A percentile compares a stretch with the other conserved stretches of the same genome.
phyloP scores from a whole-genome alignment of 2,113 vertebrate genomes.

The Varanus komodoensis region DNA sequence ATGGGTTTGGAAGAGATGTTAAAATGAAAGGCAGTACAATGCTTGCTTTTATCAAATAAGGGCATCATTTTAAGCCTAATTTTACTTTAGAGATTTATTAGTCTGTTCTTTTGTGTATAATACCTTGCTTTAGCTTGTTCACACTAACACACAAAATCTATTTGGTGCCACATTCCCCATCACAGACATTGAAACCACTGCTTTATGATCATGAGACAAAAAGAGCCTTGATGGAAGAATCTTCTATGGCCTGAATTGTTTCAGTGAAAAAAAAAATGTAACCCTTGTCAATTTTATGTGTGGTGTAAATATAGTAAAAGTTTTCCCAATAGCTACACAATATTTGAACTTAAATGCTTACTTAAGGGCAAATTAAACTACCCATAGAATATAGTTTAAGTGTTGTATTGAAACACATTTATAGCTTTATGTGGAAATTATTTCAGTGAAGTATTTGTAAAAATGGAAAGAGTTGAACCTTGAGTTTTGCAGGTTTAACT shows the following conservation, averaged over 20 bases:
- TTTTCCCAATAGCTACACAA: too few species aligned
- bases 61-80: conserved; percentile 30
- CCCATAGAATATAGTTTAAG: too few species aligned
- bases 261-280: neutral
- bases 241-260: neutral
- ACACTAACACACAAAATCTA: neutral
- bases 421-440: too few species aligned
- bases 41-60: conserved; percentile 70
- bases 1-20: conserved; percentile 61
- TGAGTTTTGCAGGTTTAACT: too few species aligned
- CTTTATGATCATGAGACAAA: neutral
- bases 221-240: neutral
- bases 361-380: too few species aligned
- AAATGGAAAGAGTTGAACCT: too few species aligned
- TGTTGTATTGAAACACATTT: too few species aligned
- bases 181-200: fast-evolving
- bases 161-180: neutral
- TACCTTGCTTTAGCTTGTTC: conserved; percentile 27
- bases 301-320: too few species aligned
- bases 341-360: too few species aligned
- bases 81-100: conserved; percentile 41
- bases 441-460: too few species aligned
- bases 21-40: conserved; percentile 58
- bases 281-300: too few species aligned
- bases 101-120: conserved; percentile 24